Evolutionary conservation across 1,140 invertebrate species (phyloP), one percentile per base, ranked within the genome.

Genomic region (Drosophila prosaltans): DNA sequence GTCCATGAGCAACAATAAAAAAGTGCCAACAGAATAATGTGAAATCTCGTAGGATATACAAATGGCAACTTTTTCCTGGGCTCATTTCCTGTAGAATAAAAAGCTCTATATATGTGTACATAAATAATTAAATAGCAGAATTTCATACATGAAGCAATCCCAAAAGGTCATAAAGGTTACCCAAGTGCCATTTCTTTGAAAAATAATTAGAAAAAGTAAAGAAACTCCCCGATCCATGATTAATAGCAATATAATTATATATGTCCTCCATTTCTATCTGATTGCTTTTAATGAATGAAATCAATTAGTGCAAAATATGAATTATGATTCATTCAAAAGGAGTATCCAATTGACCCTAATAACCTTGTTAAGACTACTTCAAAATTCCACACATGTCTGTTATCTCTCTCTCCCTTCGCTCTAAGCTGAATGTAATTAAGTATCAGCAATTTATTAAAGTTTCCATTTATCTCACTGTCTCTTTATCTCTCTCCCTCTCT

Each of bases 261-360:
- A 36, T 36, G 16, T 16, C 16, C 16, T 16, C 16, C 16, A 48
- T 21, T 48, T 48, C 21, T 45, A n/a, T 28, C 24, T 76, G 62
- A 59, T 24, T 21, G 24, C 32, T 43, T 32, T 77, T 77, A 77
- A 77, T 77, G 60, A 77, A 70, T 60, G 43, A 65, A 65, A 77
- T 77, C 55, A 77, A 77, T 77, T 75, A 62, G 74, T 45, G 62
- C 57, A 51, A n/a, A n/a, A 30, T 24, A 75, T 64, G 30, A 69
- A 64, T 70, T 58, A 69, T 69, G 73, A 70, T 64, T 76, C 59
- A 36, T 36, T 36, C 32, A 36, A 36, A 36, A 36, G 32, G 32
- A 36, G 32, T 36, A 36, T 36, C 32, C 3, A 36, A 4, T 32
- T 28, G 28, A 43, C 40, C 24, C 36, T 39, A 64, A 70, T 76